Percentiles rank a stretch among this genome's conserved stretches.
Evolutionary conservation across 1,140 invertebrate genomes (phyloP).

Genomic region (Zelostemma sp.): DNA sequence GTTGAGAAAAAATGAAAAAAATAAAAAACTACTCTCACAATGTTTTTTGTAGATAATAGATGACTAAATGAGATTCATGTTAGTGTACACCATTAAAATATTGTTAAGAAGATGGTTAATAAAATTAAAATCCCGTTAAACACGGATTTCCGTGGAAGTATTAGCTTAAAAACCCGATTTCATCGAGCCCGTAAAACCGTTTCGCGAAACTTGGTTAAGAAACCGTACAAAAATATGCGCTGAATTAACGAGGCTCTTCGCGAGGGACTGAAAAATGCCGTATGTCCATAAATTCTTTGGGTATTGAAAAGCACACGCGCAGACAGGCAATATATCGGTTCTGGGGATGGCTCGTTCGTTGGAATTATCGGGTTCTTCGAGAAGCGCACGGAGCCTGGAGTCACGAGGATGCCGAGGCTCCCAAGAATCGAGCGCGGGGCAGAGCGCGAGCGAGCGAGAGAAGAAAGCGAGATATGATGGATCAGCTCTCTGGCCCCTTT

Average conservation of each 20-base stretch:
- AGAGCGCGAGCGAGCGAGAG: conserved; percentile 14
- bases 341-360: conserved; percentile 32
- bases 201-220: too few relatives aligned
- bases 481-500: conserved; percentile 49
- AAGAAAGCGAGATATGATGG: conserved; percentile 40
- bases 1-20: too few relatives aligned
- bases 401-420: conserved; percentile 21
- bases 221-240: too few relatives aligned
- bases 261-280: conserved; percentile 25
- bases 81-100: too few relatives aligned
- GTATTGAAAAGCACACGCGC: conserved; percentile 36
- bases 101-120: too few relatives aligned
- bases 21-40: too few relatives aligned
- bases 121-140: too few relatives aligned
- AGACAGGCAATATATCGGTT: conserved; percentile 39
- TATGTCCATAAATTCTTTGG: conserved; percentile 34
- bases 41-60: too few relatives aligned
- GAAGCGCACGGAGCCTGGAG: conserved; percentile 20
- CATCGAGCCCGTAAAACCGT: too few relatives aligned
- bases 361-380: conserved; percentile 29
- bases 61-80: too few relatives aligned
- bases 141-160: too few relatives aligned
- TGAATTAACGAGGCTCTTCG: background rate
- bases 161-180: too few relatives aligned
- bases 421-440: conserved; percentile 19